Base-by-base conservation (phyloP, 2,797 vertebrate species). In the Mormyrops attenuatus region DNA sequence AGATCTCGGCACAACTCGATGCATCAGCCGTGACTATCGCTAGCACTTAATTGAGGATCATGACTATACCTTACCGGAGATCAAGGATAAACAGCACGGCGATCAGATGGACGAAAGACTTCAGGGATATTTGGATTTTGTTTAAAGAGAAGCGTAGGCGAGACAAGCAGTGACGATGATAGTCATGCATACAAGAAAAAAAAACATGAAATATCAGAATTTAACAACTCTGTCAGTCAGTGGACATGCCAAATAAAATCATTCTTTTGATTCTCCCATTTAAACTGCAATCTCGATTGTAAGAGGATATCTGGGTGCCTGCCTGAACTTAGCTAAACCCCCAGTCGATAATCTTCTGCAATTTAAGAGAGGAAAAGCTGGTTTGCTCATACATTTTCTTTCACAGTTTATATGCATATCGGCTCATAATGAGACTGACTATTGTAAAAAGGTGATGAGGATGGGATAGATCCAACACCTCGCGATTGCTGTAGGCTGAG, bases 321-420 rank as follows among this genome's bases (percentile, higher is more conserved):
- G 44, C 30, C 50, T 57, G 77, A 69, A 66, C 49, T 41, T 22
- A 69, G 88, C 49, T 90, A 86, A 89, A 89, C 88, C 82, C 50
- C 87, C 41, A 38, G 63, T 63, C 50, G 87, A 66, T 89, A 77
- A 90, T 90, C 47, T 77, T 41, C 20, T 88, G 85, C 88, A 91
- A 89, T 93, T 60, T 93, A 92, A 60, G 55, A 41, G 82, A 82
- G 90, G 82, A 89, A 92, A 77, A 66, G 91, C 92, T 91, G 90
- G 91, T 91, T 91, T 93, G 91, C 91, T 90, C 91, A 60, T 92
- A 90, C 89, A 92, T 93, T 90, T 91, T 88, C 88, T 89, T 93
- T 94, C 93, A 93, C 93, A 94, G 92, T 93, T 93, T 93, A 93
- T 92, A 93, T 92, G 92, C 91, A 92, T 92, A 92, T 91, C 88